These are phyloP conservation scores for Amblyjoppa fuscipennis DNA, from an alignment of 2,888 invertebrate species.

Conservation along the genomic window DNA sequence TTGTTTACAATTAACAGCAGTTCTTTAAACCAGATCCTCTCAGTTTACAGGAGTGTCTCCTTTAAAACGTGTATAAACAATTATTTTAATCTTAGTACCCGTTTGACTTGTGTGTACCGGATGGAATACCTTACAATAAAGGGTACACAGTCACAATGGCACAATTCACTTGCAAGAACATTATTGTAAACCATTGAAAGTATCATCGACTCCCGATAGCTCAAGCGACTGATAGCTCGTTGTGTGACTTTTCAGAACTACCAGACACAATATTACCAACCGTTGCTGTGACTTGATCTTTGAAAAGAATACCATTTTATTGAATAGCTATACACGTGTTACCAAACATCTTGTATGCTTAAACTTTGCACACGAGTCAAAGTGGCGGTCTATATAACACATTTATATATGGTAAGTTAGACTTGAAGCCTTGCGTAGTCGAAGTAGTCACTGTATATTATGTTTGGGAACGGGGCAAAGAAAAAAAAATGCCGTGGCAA, in stretches of 20 bases:
- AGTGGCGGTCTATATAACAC: slow-evolving; percentile 43
- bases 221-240: background rate
- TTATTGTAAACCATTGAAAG: background rate
- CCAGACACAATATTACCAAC: slow-evolving; percentile 21
- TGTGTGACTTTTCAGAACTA: slow-evolving; percentile 8
- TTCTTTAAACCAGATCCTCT: no score
- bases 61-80: no score
- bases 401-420: slow-evolving; percentile 47
- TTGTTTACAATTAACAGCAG: no score
- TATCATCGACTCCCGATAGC: background rate
- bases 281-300: slow-evolving; percentile 26
- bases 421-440: slow-evolving; percentile 14
- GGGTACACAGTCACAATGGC: no score
- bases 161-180: background rate
- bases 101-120: no score
- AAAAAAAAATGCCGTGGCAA: slow-evolving; percentile 11
- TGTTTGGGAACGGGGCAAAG: slow-evolving; percentile 10
- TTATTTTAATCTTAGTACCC: no score
- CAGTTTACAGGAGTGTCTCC: no score
- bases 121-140: no score
- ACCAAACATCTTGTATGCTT: slow-evolving; percentile 40
- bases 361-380: slow-evolving; percentile 36
- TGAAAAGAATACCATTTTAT: slow-evolving; percentile 62
- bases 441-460: slow-evolving; percentile 29
- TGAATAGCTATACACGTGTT: slow-evolving; percentile 59